phyloP scores from a whole-genome alignment of 1,140 invertebrate genomes.

The Trialeurodes vaporariorum region DNA sequence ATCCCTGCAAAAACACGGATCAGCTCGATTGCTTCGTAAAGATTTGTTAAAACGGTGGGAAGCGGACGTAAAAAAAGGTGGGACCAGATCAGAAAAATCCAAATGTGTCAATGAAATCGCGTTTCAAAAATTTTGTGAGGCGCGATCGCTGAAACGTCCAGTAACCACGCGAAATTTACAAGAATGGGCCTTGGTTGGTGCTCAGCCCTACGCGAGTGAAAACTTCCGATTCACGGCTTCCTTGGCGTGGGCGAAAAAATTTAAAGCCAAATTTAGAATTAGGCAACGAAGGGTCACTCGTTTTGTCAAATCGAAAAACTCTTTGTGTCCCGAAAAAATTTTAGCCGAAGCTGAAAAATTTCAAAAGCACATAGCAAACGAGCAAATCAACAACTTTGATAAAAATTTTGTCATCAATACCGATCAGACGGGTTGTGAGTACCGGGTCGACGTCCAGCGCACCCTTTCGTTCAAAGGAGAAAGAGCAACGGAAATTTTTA shows the following conservation, averaged over 20 bases:
- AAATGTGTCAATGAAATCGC: background rate
- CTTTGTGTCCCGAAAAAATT: background rate
- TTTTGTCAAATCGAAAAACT: background rate
- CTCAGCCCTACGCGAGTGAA: background rate
- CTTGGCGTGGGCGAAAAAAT: background rate
- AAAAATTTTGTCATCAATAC: conserved; percentile 17
- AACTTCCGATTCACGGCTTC: background rate
- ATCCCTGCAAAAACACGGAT: background rate
- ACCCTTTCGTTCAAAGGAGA: conserved; percentile 12
- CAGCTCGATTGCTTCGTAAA: background rate
- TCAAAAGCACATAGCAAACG: conserved; percentile 12
- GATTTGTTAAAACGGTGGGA: background rate
- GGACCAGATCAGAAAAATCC: background rate
- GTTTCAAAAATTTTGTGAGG: background rate
- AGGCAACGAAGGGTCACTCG: background rate
- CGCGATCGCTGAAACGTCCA: background rate
- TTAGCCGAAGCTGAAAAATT: conserved; percentile 10
- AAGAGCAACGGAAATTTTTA: conserved; percentile 12
- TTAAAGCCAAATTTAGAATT: background rate
- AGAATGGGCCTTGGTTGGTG: background rate
- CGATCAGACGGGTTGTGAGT: conserved; percentile 19
- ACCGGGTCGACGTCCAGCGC: conserved; percentile 8
- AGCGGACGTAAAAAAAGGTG: background rate
- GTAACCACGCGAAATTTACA: background rate
- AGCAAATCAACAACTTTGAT: conserved; percentile 9